Evolutionary conservation across 1,140 invertebrate genomes (phyloP).

Genomic region (Chironomus striatipennis): DNA sequence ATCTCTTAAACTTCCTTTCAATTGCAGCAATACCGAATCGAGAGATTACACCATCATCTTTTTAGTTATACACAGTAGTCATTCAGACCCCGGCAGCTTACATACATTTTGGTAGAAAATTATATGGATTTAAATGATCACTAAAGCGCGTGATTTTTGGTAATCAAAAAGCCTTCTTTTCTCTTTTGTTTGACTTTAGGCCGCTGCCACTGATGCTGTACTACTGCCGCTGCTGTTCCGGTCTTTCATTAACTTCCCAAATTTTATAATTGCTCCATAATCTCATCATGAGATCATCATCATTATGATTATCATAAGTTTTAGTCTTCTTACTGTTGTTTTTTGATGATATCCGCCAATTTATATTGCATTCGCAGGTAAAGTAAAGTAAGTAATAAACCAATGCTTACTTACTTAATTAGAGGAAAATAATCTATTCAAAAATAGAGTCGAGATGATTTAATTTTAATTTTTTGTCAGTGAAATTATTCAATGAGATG

Average conservation of each 20-base stretch:
- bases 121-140: constrained; percentile 11
- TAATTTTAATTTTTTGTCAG: not conserved
- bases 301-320: not conserved
- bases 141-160: constrained; percentile 20
- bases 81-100: not conserved
- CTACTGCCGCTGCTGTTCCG: not conserved
- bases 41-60: not conserved
- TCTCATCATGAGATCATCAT: constrained; percentile 21
- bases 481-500: constrained; percentile 8
- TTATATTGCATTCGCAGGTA: not conserved
- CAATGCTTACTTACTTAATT: constrained; percentile 8
- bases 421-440: not conserved
- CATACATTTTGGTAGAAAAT: not conserved
- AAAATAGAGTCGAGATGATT: too few relatives aligned
- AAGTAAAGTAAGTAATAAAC: not conserved
- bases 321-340: not conserved
- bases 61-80: not conserved
- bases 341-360: constrained; percentile 14
- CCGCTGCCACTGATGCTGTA: too few relatives aligned
- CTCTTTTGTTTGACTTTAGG: too few relatives aligned
- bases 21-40: not conserved
- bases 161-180: constrained; percentile 16
- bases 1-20: constrained; percentile 23
- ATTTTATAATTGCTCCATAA: constrained; percentile 22
- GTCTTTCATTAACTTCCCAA: constrained; percentile 17